These are phyloP conservation scores for Picathartes gymnocephalus DNA, from an alignment of 2,113 vertebrate genomes.

Conservation along the genomic window DNA sequence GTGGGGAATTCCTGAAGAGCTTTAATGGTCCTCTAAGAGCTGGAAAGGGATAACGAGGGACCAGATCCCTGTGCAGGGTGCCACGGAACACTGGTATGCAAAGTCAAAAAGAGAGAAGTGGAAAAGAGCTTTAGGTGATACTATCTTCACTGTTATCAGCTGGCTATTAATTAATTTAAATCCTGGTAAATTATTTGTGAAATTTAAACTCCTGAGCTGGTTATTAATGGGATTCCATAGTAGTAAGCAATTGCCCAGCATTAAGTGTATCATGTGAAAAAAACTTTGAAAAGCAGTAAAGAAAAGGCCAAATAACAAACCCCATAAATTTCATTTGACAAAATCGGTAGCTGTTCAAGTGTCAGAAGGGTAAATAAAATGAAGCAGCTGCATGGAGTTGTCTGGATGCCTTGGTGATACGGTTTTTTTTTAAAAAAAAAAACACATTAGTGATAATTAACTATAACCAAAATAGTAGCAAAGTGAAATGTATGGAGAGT, in stretches of 20 bases:
- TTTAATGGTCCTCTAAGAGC: neutral
- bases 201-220: neutral
- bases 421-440: accelerated
- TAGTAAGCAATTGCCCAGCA: neutral
- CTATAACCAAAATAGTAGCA: neutral
- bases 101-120: neutral
- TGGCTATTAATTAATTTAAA: neutral
- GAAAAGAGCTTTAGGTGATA: neutral
- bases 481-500: neutral
- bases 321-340: neutral
- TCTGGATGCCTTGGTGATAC: neutral
- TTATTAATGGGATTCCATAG: neutral
- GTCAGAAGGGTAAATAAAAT: neutral
- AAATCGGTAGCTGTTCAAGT: neutral
- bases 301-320: neutral
- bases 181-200: neutral
- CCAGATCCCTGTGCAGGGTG: neutral
- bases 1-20: neutral
- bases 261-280: neutral
- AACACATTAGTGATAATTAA: neutral
- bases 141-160: neutral
- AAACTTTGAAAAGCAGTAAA: neutral
- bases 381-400: neutral
- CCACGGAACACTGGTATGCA: neutral
- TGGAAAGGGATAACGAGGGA: neutral